Evolutionary conservation across 2,797 vertebrate species (phyloP).

Genomic region (Antennarius maculatus): DNA sequence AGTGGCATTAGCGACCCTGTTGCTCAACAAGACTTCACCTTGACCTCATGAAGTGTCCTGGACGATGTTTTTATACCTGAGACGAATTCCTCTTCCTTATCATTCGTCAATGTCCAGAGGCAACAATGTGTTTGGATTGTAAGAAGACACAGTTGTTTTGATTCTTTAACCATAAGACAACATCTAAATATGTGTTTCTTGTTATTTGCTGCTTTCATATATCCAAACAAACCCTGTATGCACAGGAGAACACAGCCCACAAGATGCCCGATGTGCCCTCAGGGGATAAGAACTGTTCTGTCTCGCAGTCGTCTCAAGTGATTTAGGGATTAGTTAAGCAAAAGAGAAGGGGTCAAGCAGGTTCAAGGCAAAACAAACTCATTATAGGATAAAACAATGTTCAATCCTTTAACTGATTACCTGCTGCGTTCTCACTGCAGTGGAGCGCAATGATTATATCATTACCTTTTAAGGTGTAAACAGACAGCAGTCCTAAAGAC

Average conservation of each 20-base stretch:
- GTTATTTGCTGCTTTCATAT: not conserved
- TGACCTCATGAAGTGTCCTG: conserved; percentile 45
- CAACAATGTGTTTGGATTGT: conserved; percentile 14
- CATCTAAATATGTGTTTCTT: not conserved
- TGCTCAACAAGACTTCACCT: conserved; percentile 50
- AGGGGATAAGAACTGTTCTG: conserved; percentile 23
- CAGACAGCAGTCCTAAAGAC: conserved; percentile 27
- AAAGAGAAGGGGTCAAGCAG: conserved; percentile 56
- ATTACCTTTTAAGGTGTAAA: conserved; percentile 31
- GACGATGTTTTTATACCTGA: conserved; percentile 35
- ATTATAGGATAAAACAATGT: conserved; percentile 40
- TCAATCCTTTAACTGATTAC: conserved; percentile 57
- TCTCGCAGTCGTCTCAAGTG: conserved; percentile 33
- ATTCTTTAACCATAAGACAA: not conserved
- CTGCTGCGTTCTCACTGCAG: conserved; percentile 22
- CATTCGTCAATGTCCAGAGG: conserved; percentile 23
- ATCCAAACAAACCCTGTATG: conserved; percentile 5
- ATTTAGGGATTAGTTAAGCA: conserved; percentile 61
- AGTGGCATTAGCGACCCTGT: conserved; percentile 40
- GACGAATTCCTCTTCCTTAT: conserved; percentile 31
- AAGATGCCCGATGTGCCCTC: conserved; percentile 8
- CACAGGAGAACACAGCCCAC: not conserved
- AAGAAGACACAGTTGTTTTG: conserved; percentile 7
- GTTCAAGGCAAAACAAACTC: conserved; percentile 56
- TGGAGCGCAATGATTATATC: conserved; percentile 2